Base-by-base conservation (phyloP, 2,888 invertebrate species). In the Trachelus tabidus region DNA sequence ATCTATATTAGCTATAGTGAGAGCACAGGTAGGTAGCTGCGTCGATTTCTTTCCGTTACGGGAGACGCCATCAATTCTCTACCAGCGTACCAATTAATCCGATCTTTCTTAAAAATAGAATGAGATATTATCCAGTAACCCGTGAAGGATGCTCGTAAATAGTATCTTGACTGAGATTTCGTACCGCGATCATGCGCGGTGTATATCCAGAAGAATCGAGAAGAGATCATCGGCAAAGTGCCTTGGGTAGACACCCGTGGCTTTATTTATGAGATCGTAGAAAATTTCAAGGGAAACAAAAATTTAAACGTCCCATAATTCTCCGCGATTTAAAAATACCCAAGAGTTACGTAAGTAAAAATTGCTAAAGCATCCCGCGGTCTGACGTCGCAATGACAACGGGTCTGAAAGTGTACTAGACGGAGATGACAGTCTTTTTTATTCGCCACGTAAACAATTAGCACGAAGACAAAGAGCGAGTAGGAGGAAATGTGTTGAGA, bases 101-200 rank as follows among this genome's bases (percentile, higher is more conserved):
- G 77, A 73, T 73, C 68, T 77, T 73, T 71, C 56, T 83, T 81
- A 86, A 84, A 86, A 86, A 86, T 86, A 81, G 83, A 83, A 86
- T 86, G 86, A 86, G 85, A 84, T 83, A 84, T 84, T 81, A 82
- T 81, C 81, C 79, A 84, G 76, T 79, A 73, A 82, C 68, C 33
- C 69, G 80, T 82, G 84, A 85, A 81, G 81, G 80, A 83, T 85
- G 80, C 76, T 79, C 34, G 73, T 75, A 79, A 79, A 81, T 73
- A 79, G 78, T 83, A 81, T 81, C 81, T 78, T 69, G 82, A 79
- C 56, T 56, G 23, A 56, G 77, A 78, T 81, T 79, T 81, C 75
- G 79, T 76, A 76, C 80, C 79, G 76, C 75, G 69, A 56, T 56
- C 56, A 56, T 56, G 56, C 56, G 56, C 56, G 56, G 9, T 56